Evolutionary conservation across 2,113 vertebrate species (phyloP), one percentile per base, ranked within the genome.

Genomic region (Oreochromis niloticus): DNA sequence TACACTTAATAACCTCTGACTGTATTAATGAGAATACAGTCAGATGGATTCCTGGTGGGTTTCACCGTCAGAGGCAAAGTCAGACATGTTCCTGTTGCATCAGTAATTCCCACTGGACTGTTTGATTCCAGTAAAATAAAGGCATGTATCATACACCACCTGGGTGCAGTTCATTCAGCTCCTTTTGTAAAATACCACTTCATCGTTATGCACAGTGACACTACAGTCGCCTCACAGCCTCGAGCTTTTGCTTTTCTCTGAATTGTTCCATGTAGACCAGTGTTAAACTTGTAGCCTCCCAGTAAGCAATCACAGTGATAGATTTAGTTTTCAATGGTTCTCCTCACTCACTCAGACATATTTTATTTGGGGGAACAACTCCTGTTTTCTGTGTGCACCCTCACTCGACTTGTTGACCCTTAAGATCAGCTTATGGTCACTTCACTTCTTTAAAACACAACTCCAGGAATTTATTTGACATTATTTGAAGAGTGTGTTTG

Each of bases 211-310:
- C 32, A 24, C 24, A 30, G 82, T 1, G 75, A 66, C 61, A 36
- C 59, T 9, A 66, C 61, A 39, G 61, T 12, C 73, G n/a, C 46
- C 73, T 56, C 83, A 52, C 84, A 90, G 89, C 92, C 90, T 93
- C 91, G 87, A 94, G 91, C 57, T 85, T 88, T 80, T 84, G 84
- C 90, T 80, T 66, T 75, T 92, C 83, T 89, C 50, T 84, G 66
- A 88, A 91, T 89, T 2, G 83, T 85, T 92, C 56, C 83, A 84
- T 86, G 85, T 89, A 90, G 86, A 91, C 90, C 54, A 54, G 81
- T 52, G 59, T 92, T 91, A 86, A 93, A 91, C 94, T 92, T 89
- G 88, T 84, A 91, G 87, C 87, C 83, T 90, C 81, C 79, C 73
- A 86, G 71, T 89, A 68, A 56, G 88, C 92, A 93, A 91, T 91